phyloP scores from a whole-genome alignment of 2,888 invertebrate species.

The Ephialtes manifestator region DNA sequence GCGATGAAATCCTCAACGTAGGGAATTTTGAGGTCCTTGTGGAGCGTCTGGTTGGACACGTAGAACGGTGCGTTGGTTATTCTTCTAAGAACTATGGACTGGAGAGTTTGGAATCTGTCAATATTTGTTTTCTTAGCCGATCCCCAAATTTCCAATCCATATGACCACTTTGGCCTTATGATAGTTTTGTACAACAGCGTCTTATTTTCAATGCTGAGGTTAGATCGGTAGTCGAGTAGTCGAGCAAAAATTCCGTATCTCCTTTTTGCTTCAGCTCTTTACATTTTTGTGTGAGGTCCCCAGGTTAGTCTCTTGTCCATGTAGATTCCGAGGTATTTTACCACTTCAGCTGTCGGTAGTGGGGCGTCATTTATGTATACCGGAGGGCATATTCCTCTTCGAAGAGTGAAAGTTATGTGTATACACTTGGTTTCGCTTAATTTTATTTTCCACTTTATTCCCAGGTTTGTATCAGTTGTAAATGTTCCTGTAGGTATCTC shows the following conservation, averaged over 20 bases:
- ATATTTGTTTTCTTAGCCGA: background rate
- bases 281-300: slow-evolving; percentile 26
- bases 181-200: slow-evolving; percentile 6
- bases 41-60: slow-evolving; percentile 9
- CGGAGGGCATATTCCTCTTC: slow-evolving; percentile 42
- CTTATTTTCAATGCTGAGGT: background rate
- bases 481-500: background rate
- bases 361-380: slow-evolving; percentile 55
- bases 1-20: background rate
- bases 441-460: background rate
- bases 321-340: slow-evolving; percentile 71
- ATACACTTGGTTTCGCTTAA: slow-evolving; percentile 8
- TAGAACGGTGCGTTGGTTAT: slow-evolving; percentile 17
- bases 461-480: background rate
- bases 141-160: slow-evolving; percentile 12
- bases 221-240: background rate
- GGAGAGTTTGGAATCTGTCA: slow-evolving; percentile 18
- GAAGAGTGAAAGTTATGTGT: slow-evolving; percentile 71
- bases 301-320: slow-evolving; percentile 69
- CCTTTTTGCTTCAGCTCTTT: background rate
- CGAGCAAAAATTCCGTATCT: background rate
- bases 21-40: background rate
- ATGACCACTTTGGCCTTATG: slow-evolving; percentile 8
- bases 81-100: too few species aligned
- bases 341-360: slow-evolving; percentile 60